A percentile compares a stretch with the other conserved stretches of the same genome.
These are phyloP conservation scores for Tachyglossus aculeatus DNA, from an alignment of 2,797 vertebrate genomes.

Conservation along the genomic window DNA sequence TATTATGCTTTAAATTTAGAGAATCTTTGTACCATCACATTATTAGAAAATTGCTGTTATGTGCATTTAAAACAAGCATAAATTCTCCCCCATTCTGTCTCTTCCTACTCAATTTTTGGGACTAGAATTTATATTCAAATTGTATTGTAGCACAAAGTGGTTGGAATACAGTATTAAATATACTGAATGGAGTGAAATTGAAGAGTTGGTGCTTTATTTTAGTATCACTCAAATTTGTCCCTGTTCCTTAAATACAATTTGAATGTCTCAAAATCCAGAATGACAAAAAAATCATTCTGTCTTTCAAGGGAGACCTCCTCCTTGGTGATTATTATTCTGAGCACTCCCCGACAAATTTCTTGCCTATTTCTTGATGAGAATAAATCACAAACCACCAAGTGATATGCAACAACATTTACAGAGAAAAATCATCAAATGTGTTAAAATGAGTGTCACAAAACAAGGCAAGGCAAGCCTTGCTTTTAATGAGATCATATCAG, in stretches of 20 bases:
- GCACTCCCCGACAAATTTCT: background rate
- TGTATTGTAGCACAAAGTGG: slow-evolving; percentile 28
- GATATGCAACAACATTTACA: slow-evolving; percentile 15
- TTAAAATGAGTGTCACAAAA: slow-evolving; percentile 2
- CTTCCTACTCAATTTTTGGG: slow-evolving; percentile 28
- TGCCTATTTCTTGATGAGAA: background rate
- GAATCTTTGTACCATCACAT: background rate
- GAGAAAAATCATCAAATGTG: slow-evolving; percentile 9
- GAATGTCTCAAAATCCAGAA: background rate
- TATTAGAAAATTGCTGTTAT: slow-evolving; percentile 37
- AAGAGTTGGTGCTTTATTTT: background rate
- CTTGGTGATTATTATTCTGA: background rate
- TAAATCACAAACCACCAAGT: slow-evolving; percentile 13
- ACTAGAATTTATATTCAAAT: slow-evolving; percentile 40
- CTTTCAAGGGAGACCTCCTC: background rate
- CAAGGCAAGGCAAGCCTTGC: background rate
- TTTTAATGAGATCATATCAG: slow-evolving; percentile 6
- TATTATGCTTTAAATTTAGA: slow-evolving; percentile 8
- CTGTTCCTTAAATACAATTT: background rate
- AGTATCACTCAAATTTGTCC: background rate
- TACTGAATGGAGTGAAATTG: background rate
- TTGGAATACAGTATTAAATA: background rate
- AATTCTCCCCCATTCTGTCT: slow-evolving; percentile 9
- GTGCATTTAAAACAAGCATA: slow-evolving; percentile 29
- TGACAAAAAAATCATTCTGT: background rate